These are phyloP conservation scores for Pyralis farinalis DNA, from an alignment of 2,888 invertebrate genomes.

Conservation along the genomic window DNA sequence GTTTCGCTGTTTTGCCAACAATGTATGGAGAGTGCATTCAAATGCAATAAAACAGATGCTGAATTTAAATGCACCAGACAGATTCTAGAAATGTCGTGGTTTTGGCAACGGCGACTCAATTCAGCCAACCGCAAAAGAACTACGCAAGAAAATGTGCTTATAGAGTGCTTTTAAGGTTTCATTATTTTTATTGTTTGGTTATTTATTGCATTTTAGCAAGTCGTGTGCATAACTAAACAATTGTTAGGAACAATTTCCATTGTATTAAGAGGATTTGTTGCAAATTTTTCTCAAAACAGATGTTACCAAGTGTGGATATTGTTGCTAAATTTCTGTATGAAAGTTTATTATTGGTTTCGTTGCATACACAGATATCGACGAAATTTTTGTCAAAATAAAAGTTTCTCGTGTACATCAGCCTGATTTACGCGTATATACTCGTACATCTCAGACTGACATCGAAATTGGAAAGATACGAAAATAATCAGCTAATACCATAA, in stretches of 20 bases:
- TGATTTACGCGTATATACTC: too few relatives aligned
- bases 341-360: too few relatives aligned
- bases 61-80: constrained; percentile 5
- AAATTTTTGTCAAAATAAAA: too few relatives aligned
- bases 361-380: too few relatives aligned
- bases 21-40: neutral
- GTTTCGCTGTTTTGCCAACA: too few relatives aligned
- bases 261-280: neutral
- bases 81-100: constrained; percentile 6
- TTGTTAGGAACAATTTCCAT: neutral
- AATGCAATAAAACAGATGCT: constrained; percentile 6
- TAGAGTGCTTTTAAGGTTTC: constrained; percentile 3
- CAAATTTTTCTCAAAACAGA: too few relatives aligned
- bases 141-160: constrained; percentile 7
- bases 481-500: too few relatives aligned
- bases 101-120: constrained; percentile 13
- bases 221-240: constrained; percentile 2
- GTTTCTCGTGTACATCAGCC: too few relatives aligned
- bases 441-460: too few relatives aligned
- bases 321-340: too few relatives aligned
- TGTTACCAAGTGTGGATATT: too few relatives aligned
- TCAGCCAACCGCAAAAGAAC: constrained; percentile 9
- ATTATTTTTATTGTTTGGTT: constrained; percentile 1
- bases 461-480: too few relatives aligned
- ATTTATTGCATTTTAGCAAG: constrained; percentile 5